Base-by-base conservation (phyloP, 2,888 invertebrate species). In the Mythimna lalbum region DNA sequence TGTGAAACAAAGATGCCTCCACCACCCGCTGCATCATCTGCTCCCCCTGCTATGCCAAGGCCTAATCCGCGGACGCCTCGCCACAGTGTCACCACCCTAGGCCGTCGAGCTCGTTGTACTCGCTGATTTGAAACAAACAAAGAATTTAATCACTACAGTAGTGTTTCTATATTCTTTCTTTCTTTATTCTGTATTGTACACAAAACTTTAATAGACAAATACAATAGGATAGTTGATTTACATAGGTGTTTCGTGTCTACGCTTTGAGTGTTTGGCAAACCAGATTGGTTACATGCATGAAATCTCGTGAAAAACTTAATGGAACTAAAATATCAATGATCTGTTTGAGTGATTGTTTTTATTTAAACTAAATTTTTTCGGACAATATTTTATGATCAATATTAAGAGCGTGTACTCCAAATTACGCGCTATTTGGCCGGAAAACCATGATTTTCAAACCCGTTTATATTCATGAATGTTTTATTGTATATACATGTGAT, bases 1-100 rank as follows among this genome's bases (percentile, higher is more conserved):
- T 96, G 96, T 43, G 96, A 96, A 68, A 96, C 93, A 76, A 96
- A 96, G 65, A 96, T 93, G 52, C 96, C 95, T 17, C 92, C 95
- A n/a, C 96, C 96, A 0, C 95, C 95, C 21, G 95, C 94, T 19
- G 93, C 95, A 59, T 96, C 95, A 76, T 96, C 96, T 52, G 95
- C 93, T 63, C 96, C 96, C 4, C 96, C 96, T 1, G 96, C 96
- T 69, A 96, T 94, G 1, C 96, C 96, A 2, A 96, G 88, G 0
- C 96, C 96, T 2, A 96, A 84, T 0, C 96, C 96, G 31, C 96
- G 92, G 7, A 90, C 91, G 12, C 96, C 96, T 78, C 96, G 88
- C 92, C 95, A 95, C 69, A 96, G 80, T 31, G 93, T 93, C 64
- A 96, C 96, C 50, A 95, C 94, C 81, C 94, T 90, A 5, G 96